Evolutionary conservation across 2,888 invertebrate species (phyloP).

Genomic region (Mythimna ferrago): DNA sequence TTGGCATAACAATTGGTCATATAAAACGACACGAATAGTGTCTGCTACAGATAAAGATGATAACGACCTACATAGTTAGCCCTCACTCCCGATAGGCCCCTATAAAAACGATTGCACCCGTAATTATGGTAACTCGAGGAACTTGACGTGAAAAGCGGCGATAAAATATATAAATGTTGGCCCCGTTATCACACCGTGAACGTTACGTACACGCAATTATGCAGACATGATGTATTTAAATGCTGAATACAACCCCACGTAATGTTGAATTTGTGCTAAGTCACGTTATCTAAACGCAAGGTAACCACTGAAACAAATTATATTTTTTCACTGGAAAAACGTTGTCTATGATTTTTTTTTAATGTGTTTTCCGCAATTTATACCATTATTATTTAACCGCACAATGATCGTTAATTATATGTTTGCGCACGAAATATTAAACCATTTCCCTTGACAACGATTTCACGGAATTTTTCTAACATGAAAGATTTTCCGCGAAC

Average conservation of each 20-base stretch:
- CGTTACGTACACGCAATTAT: slow-evolving; percentile 59
- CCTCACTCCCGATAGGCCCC: slow-evolving; percentile 30
- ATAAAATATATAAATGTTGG: slow-evolving; percentile 61
- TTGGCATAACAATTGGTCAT: slow-evolving; percentile 56
- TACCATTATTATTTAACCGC: slow-evolving; percentile 28
- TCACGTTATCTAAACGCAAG: slow-evolving; percentile 47
- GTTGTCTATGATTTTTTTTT: slow-evolving; percentile 21
- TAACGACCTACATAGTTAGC: slow-evolving; percentile 36
- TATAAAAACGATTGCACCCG: slow-evolving; percentile 47
- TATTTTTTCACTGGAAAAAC: slow-evolving; percentile 35
- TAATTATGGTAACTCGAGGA: slow-evolving; percentile 54
- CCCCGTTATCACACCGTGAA: slow-evolving; percentile 52
- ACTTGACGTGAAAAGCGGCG: slow-evolving; percentile 49
- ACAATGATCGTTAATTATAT: slow-evolving; percentile 43
- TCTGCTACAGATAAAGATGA: slow-evolving; percentile 51
- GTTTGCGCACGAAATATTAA: slow-evolving; percentile 27
- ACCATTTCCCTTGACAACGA: slow-evolving; percentile 28
- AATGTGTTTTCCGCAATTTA: slow-evolving; percentile 38
- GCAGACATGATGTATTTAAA: slow-evolving; percentile 61
- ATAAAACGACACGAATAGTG: slow-evolving; percentile 44
- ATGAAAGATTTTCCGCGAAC: slow-evolving; percentile 32
- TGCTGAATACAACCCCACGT: slow-evolving; percentile 50
- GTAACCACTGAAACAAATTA: slow-evolving; percentile 38
- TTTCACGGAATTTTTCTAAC: slow-evolving; percentile 25
- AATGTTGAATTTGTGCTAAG: slow-evolving; percentile 52